phyloP scores from a whole-genome alignment of 2,797 vertebrate genomes.

The Agapornis canus region DNA sequence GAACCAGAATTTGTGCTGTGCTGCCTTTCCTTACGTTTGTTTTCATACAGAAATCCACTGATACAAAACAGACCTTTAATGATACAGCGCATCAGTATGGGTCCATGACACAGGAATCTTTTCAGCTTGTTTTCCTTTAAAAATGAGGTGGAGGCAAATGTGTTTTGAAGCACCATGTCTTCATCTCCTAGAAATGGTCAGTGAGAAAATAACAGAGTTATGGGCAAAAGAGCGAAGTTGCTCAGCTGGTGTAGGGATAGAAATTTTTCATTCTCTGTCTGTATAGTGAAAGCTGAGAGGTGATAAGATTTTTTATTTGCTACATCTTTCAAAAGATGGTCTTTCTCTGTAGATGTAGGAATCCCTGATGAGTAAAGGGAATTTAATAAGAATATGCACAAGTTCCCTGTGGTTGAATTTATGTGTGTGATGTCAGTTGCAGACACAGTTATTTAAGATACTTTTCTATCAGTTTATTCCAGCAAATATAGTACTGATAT shows the following conservation, averaged over 20 bases:
- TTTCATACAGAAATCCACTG: background rate
- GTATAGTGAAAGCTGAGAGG: background rate
- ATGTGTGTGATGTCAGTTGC: background rate
- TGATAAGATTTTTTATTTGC: background rate
- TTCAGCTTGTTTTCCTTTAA: background rate
- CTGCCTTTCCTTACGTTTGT: background rate
- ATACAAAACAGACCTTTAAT: background rate
- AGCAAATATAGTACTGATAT: background rate
- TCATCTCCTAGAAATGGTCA: background rate
- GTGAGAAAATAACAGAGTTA: background rate
- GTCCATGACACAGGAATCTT: background rate
- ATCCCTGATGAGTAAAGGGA: background rate
- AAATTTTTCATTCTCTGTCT: background rate
- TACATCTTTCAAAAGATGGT: background rate
- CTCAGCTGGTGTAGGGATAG: background rate
- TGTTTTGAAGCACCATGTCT: background rate
- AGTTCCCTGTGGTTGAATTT: background rate
- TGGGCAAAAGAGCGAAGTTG: background rate
- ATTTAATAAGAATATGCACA: background rate
- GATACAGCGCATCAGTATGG: background rate
- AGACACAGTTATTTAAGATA: background rate
- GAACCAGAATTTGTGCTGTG: background rate
- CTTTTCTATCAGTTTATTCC: background rate
- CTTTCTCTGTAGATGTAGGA: background rate
- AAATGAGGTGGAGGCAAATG: background rate